Base-by-base conservation (phyloP, 2,888 invertebrate genomes). In the Rhamnusium bicolor region DNA sequence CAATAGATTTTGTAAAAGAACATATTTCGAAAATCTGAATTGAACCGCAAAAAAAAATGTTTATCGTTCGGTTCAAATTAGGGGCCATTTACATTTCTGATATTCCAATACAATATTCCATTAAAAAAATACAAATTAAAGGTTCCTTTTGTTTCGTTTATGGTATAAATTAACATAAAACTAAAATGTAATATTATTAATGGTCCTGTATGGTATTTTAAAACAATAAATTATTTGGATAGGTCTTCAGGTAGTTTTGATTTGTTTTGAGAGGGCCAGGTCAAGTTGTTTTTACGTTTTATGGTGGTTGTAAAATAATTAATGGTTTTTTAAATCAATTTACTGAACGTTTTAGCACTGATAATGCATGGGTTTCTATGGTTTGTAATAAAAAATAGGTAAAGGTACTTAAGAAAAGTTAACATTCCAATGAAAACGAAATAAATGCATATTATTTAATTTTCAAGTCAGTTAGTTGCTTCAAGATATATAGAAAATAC, bases 261-360 rank as follows among this genome's bases (percentile, higher is more conserved):
- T 53, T 65, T 40, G 65, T 53, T 49, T 65, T 29, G 65, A 65
- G 65, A 51, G 65, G 65, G 32, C 32, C 65, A 53, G 53, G 65
- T 65, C 65, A 53, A 65, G 65, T 46, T 14, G 65, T 18, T 51
- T 51, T 32, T 54, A 18, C 29, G 65, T 53, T 32, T 53, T 65
- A 53, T 19, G 65, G n/a, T 21, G 46, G 29, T 53, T 65, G 53
- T 53, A 53, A 32, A 32, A 65, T 65, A 65, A 65, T 65, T 65
- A 53, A 65, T 65, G 65, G 49, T 18, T 53, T 18, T 32, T 18
- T 21, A 53, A 65, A 65, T 65, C 65, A 65, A 65, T 65, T 65
- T 65, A 8, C 65, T 27, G 14, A 14, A 14, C 14, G 24, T 63
- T 27, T 63, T 63, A 16, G 63, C 27, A 5, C 27, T 51, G 24